A percentile compares a stretch with the other conserved stretches of the same genome.
Evolutionary conservation across 2,113 vertebrate species (phyloP).

Genomic region (Agapornis roseicollis): DNA sequence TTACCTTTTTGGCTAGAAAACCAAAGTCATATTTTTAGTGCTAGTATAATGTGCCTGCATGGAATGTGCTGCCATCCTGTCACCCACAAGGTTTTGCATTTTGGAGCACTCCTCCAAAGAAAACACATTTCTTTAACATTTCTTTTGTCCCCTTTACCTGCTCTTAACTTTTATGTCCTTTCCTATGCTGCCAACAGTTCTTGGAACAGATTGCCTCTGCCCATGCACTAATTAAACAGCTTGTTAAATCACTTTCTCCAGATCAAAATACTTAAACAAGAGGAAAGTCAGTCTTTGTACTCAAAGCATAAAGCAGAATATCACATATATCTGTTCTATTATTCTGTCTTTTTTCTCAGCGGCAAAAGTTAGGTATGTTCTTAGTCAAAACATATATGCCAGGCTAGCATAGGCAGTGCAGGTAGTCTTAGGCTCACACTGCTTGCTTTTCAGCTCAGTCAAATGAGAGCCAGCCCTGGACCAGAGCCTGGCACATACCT

Average conservation of each 20-base stretch:
- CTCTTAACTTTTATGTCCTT: neutral
- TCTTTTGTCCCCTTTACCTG: neutral
- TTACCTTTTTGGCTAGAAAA: neutral
- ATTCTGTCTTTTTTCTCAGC: neutral
- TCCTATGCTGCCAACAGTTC: neutral
- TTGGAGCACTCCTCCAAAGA: neutral
- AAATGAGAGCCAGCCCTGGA: neutral
- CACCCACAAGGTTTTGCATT: neutral
- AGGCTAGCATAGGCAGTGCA: neutral
- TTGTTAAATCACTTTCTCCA: neutral
- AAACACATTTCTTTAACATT: neutral
- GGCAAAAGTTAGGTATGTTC: neutral
- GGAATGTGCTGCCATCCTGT: neutral
- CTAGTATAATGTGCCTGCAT: neutral
- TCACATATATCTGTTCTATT: neutral
- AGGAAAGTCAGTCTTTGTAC: neutral
- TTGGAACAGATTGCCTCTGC: neutral
- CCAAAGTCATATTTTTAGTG: neutral
- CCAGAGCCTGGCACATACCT: neutral
- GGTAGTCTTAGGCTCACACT: neutral
- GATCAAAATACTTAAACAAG: constrained; percentile 10
- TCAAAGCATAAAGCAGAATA: neutral
- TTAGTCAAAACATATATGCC: neutral
- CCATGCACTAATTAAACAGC: neutral
- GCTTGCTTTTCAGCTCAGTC: neutral